These are phyloP conservation scores for Ceramica pisi DNA, from an alignment of 2,888 invertebrate species.

Conservation along the genomic window DNA sequence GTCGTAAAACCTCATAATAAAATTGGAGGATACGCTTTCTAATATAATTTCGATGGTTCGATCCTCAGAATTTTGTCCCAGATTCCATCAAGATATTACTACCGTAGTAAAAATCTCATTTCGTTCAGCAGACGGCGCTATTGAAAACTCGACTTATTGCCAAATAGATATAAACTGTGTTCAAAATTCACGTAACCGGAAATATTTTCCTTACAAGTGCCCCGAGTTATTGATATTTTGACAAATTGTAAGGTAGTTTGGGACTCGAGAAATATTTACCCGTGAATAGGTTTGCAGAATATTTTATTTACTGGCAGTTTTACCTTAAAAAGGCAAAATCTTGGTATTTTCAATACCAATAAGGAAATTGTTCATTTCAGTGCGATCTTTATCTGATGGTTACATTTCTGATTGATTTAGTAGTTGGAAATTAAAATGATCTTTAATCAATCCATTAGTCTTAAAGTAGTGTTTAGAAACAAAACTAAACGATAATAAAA, in stretches of 20 bases:
- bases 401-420: background rate
- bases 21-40: constrained; percentile 66
- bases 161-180: constrained; percentile 75
- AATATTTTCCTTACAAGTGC: constrained; percentile 69
- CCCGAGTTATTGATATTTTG: constrained; percentile 67
- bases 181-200: constrained; percentile 70
- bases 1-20: constrained; percentile 71
- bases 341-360: constrained; percentile 15
- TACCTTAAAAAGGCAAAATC: constrained; percentile 28
- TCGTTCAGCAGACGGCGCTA: constrained; percentile 72
- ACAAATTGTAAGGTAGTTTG: constrained; percentile 64
- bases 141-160: constrained; percentile 78
- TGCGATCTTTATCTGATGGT: background rate
- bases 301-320: constrained; percentile 43
- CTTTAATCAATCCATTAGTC: background rate
- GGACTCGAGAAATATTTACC: constrained; percentile 40
- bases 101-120: constrained; percentile 79
- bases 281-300: constrained; percentile 22
- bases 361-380: background rate
- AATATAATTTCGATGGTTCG: constrained; percentile 68
- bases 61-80: constrained; percentile 65
- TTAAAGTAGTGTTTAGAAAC: too few relatives aligned
- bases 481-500: too few relatives aligned
- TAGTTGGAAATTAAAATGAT: background rate
- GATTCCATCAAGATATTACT: constrained; percentile 78